These are phyloP conservation scores for Macropis europaea DNA, from an alignment of 2,888 invertebrate species.

Conservation along the genomic window DNA sequence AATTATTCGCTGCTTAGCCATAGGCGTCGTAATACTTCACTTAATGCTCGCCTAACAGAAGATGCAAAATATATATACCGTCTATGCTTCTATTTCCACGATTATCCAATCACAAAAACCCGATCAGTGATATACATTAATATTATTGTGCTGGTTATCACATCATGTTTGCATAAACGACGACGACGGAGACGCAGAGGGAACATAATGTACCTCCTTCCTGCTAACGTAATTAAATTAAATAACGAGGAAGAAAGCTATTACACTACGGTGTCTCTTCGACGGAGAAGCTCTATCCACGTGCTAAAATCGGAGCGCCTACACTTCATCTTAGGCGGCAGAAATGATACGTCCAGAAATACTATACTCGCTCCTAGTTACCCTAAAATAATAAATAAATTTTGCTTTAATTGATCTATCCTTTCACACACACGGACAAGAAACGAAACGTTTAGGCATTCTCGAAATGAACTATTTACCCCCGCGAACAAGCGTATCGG, in stretches of 20 bases:
- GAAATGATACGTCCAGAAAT: conserved; percentile 26
- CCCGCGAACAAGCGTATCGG: neutral
- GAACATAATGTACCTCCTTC: conserved; percentile 16
- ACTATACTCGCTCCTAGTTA: conserved; percentile 36
- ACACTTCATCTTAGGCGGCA: neutral
- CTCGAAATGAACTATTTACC: conserved; percentile 8
- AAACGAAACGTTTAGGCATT: conserved; percentile 5
- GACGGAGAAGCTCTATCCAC: conserved; percentile 1
- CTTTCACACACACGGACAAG: conserved; percentile 3
- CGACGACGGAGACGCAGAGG: conserved; percentile 2
- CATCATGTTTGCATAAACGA: conserved; percentile 44
- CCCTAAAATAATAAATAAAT: conserved; percentile 59
- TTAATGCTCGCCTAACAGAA: conserved; percentile 17
- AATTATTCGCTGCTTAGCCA: conserved; percentile 30
- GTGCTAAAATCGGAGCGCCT: neutral
- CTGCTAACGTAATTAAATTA: conserved; percentile 10
- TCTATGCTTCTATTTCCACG: conserved; percentile 14
- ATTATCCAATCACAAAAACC: conserved; percentile 30
- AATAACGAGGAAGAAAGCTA: conserved; percentile 21
- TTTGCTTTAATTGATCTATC: conserved; percentile 27
- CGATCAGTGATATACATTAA: conserved; percentile 18
- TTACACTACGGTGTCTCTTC: neutral
- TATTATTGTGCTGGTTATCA: conserved; percentile 64
- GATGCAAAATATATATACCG: conserved; percentile 30
- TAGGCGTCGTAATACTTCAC: conserved; percentile 37